Evolutionary conservation across 2,888 invertebrate species (phyloP), one percentile per base, ranked within the genome.

Genomic region (Cephus spinipes): DNA sequence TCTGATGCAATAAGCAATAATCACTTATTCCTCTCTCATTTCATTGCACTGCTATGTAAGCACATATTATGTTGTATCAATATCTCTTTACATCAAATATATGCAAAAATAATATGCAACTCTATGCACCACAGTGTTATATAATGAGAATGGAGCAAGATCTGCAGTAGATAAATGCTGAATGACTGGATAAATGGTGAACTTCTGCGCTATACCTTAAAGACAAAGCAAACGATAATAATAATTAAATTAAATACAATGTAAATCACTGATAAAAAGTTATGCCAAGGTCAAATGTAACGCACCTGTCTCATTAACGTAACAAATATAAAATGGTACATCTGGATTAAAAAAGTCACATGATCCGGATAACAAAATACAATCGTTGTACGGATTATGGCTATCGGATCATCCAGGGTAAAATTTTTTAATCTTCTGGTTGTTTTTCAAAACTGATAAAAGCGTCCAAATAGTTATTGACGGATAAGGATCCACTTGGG

Each of bases 1-100:
- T 76, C 76, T 78, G 73, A 78, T 73, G 73, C 71, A 78, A 78
- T 75, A 76, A 78, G 23, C n/a, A 76, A 76, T 73, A 68, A 34
- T 68, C 30, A 40, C 69, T 33, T 34, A 69, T 23, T 77, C 55
- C 35, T 55, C 31, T 55, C 74, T 32, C 74, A 30, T 36, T 33
- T 34, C 74, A 73, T 74, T 30, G 35, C 73, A n/a, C 35, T 74
- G 15, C 36, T 34, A 31, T 73, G 68, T 12, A 68, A 77, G 73
- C 55, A 33, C 69, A 23, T 35, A 68, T 68, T 73, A 30, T n/a
- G 69, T 23, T n/a, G 30, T 68, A 68, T 30, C 35, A 34, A 36
- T 35, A 33, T 31, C 34, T 34, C 73, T 76, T 30, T 73, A 33
- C 40, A 33, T 40, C 31, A 32, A 73, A 31, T 11, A 73, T 73